Percentiles rank a stretch among this genome's conserved stretches.
phyloP scores from a whole-genome alignment of 2,797 vertebrate species.

The Microcaecilia unicolor region DNA sequence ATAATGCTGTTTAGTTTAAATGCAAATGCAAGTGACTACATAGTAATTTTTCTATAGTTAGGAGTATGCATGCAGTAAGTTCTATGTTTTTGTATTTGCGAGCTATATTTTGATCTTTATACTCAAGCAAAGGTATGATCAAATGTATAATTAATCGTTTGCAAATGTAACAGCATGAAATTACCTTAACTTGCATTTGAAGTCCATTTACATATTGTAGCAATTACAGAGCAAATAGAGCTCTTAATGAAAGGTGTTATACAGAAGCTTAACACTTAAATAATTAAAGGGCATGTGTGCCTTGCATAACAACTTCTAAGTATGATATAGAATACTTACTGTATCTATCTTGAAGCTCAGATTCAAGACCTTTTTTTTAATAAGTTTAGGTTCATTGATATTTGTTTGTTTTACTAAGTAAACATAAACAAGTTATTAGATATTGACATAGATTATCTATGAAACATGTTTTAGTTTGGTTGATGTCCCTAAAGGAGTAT shows the following conservation, averaged over 20 bases:
- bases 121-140: constrained; percentile 14
- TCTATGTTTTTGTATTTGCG: constrained; percentile 20
- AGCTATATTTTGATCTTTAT: constrained; percentile 18
- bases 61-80: constrained; percentile 9
- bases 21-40: constrained; percentile 19
- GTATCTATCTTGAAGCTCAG: too few species aligned
- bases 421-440: too few species aligned
- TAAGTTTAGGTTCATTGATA: too few species aligned
- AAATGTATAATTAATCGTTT: constrained; percentile 21
- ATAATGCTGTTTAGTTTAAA: constrained; percentile 18
- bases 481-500: too few species aligned
- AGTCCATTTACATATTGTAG: constrained; percentile 15
- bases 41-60: constrained; percentile 4
- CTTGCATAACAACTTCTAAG: constrained; percentile 7
- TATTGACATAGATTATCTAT: too few species aligned
- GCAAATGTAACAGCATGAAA: constrained; percentile 18
- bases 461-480: too few species aligned
- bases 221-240: constrained; percentile 8
- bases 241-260: constrained; percentile 17
- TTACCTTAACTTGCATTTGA: constrained; percentile 14
- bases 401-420: too few species aligned
- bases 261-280: constrained; percentile 17
- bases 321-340: constrained; percentile 18
- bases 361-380: too few species aligned
- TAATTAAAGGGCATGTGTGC: constrained; percentile 16